Conservation (phyloP, 2,113 vertebrate genomes). For the Dissostichus mawsoni region DNA sequence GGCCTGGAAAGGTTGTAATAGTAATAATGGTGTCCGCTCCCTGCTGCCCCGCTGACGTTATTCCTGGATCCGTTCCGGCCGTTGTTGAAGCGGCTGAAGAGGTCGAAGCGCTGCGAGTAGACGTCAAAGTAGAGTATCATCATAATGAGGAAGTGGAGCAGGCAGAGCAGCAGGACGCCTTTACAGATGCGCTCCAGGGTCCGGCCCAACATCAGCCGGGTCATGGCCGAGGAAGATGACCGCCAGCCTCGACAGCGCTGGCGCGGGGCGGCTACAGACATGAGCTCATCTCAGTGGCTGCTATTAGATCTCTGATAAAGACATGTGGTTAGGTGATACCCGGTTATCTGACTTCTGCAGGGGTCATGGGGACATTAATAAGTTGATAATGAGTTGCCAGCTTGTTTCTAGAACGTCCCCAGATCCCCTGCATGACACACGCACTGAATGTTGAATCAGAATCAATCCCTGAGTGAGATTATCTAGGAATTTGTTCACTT, state of each 20-base stretch:
- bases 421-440: constrained; percentile 65
- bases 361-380: constrained; percentile 56
- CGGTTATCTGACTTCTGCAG: constrained; percentile 41
- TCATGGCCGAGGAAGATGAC: constrained; percentile 90
- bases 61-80: constrained; percentile 87
- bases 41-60: constrained; percentile 79
- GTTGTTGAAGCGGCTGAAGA: constrained; percentile 97
- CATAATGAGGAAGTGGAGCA: constrained; percentile 97
- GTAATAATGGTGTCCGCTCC: constrained; percentile 81
- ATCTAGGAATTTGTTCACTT: neutral
- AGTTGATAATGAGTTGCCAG: neutral
- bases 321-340: constrained; percentile 40
- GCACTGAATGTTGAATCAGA: constrained; percentile 6
- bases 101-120: constrained; percentile 96
- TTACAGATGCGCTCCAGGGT: constrained; percentile 99
- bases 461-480: neutral
- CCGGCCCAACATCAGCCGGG: constrained; percentile 97
- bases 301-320: constrained; percentile 33
- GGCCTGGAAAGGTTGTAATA: constrained; percentile 89
- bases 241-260: constrained; percentile 73
- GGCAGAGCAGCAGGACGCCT: constrained; percentile 96
- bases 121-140: constrained; percentile 99
- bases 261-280: constrained; percentile 57
- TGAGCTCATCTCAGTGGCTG: constrained; percentile 50
- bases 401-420: constrained; percentile 15